These are phyloP conservation scores for Laterallus jamaicensis DNA, from an alignment of 2,113 vertebrate genomes.

Conservation along the genomic window DNA sequence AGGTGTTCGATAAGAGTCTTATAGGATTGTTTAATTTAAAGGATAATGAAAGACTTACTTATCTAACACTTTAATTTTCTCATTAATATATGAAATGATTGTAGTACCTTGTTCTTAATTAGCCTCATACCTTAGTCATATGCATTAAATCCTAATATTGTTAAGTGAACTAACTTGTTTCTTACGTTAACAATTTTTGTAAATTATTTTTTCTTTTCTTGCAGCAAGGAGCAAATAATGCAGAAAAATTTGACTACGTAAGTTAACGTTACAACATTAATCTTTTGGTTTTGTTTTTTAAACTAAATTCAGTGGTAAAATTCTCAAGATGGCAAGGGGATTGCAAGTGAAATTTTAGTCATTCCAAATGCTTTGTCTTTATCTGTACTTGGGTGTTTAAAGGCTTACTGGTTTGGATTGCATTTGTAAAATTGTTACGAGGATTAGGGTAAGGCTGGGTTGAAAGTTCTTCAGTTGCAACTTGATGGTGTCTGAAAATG, in stretches of 20 bases:
- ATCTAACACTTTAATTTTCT: conserved; percentile 64
- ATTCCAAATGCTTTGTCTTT: not conserved
- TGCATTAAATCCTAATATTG: conserved; percentile 50
- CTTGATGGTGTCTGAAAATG: not conserved
- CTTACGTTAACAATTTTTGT: conserved; percentile 64
- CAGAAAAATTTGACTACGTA: conserved; percentile 98
- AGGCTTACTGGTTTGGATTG: not conserved
- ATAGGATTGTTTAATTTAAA: conserved; percentile 52
- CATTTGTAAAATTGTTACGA: not conserved
- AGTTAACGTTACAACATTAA: conserved; percentile 70
- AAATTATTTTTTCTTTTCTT: conserved; percentile 77
- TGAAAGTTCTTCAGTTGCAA: not conserved
- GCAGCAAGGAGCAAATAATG: conserved; percentile 96
- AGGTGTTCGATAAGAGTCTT: conserved; percentile 44
- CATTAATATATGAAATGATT: conserved; percentile 67
- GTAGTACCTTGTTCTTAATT: conserved; percentile 59
- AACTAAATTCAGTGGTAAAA: not conserved
- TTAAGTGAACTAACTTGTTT: conserved; percentile 53
- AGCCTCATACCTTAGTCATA: conserved; percentile 30
- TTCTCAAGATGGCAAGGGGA: not conserved
- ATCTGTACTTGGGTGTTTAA: not conserved
- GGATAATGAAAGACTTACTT: conserved; percentile 35
- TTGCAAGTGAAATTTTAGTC: not conserved
- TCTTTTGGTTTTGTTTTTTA: not conserved
- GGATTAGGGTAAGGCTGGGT: not conserved